Conservation (phyloP, 1,140 invertebrate species). For the Ceratitis capitata region DNA sequence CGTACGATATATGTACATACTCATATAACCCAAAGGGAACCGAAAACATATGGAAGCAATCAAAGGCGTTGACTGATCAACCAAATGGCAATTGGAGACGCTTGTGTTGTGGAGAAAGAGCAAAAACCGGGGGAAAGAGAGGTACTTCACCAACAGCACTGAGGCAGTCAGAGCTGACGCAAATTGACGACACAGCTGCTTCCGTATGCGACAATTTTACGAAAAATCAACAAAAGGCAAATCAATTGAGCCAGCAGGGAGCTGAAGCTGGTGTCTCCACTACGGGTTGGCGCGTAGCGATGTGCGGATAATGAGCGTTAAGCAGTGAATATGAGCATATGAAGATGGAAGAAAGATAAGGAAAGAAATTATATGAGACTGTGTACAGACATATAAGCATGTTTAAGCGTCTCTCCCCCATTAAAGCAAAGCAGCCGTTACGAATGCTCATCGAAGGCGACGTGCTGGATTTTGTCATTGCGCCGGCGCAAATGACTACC, state of each 20-base stretch:
- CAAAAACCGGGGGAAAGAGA: neutral
- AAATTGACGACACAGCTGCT: neutral
- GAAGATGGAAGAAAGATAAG: slow-evolving; percentile 1
- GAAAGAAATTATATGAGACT: neutral
- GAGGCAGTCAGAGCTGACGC: neutral
- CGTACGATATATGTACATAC: too few species aligned
- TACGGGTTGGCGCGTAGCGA: neutral
- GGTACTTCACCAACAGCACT: neutral
- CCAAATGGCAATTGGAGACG: slow-evolving; percentile 32
- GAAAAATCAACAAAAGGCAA: slow-evolving; percentile 2
- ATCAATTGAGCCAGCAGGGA: neutral
- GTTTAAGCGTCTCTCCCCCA: neutral
- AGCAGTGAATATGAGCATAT: neutral
- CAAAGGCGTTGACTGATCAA: slow-evolving; percentile 27
- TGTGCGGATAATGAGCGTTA: neutral
- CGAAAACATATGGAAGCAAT: slow-evolving; percentile 32
- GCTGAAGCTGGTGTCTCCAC: neutral
- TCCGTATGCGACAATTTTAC: slow-evolving; percentile 30
- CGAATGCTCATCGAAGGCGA: neutral
- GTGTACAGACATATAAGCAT: neutral
- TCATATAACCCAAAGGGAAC: neutral
- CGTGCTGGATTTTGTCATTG: neutral
- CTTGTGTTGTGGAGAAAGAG: neutral
- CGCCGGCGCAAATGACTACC: neutral
- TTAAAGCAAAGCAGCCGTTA: neutral